phyloP scores from a whole-genome alignment of 2,113 vertebrate species.

The Collichthys lucidus region DNA sequence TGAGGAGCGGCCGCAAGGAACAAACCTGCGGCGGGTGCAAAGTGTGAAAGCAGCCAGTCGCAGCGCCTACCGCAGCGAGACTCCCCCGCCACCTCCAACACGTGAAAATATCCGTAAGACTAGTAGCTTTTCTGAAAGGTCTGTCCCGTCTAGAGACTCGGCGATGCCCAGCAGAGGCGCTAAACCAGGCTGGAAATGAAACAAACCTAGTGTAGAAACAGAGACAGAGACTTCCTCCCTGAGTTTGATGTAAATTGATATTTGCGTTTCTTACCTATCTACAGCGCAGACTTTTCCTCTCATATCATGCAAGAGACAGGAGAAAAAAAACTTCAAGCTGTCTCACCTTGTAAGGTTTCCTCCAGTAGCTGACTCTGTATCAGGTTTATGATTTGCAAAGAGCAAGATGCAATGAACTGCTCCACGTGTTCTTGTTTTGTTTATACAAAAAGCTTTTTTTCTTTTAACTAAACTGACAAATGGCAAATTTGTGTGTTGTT shows the following conservation, averaged over 20 bases:
- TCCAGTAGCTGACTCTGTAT: constrained; percentile 33
- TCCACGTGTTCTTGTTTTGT: constrained; percentile 19
- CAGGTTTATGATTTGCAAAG: constrained; percentile 60
- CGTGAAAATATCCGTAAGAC: constrained; percentile 77
- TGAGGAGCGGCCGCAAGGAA: constrained; percentile 73
- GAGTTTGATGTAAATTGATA: background rate
- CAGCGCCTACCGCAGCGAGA: constrained; percentile 75
- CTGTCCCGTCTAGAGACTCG: constrained; percentile 81
- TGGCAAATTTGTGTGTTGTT: constrained; percentile 49
- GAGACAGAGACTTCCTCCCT: background rate
- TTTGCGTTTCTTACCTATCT: background rate
- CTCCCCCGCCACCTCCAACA: constrained; percentile 54
- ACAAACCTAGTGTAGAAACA: background rate
- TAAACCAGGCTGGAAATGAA: constrained; percentile 89
- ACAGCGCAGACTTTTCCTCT: constrained; percentile 9
- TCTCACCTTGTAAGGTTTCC: constrained; percentile 21
- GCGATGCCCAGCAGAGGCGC: constrained; percentile 77
- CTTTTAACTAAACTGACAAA: constrained; percentile 63
- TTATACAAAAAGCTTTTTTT: constrained; percentile 5
- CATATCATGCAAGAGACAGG: constrained; percentile 50
- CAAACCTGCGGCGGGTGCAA: constrained; percentile 84
- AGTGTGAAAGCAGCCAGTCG: constrained; percentile 85
- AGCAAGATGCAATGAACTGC: constrained; percentile 71
- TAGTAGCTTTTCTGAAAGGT: constrained; percentile 83
- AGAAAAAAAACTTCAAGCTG: background rate